These are phyloP conservation scores for Philereme transversata DNA, from an alignment of 2,888 invertebrate genomes.

Conservation along the genomic window DNA sequence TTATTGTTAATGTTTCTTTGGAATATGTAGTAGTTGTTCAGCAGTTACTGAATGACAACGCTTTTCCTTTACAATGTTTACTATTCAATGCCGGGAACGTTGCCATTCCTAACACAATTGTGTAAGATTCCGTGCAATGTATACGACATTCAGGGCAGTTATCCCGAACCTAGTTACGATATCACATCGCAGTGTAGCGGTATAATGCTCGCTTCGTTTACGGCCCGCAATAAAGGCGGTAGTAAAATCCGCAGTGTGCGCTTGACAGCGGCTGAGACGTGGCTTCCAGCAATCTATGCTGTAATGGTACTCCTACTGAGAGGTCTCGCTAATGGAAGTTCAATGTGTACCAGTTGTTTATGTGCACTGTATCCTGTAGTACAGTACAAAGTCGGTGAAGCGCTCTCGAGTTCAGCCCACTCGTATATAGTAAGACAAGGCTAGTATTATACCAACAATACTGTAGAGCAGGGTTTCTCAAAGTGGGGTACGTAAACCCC, in stretches of 20 bases:
- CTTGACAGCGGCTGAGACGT: constrained; percentile 5
- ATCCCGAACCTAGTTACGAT: background rate
- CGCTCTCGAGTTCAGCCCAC: background rate
- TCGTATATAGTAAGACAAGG: too few relatives aligned
- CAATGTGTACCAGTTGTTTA: constrained; percentile 11
- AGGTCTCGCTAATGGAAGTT: constrained; percentile 21
- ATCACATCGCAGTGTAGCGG: constrained; percentile 13
- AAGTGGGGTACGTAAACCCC: too few relatives aligned
- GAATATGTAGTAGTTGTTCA: background rate
- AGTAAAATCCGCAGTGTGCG: constrained; percentile 21
- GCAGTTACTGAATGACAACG: constrained; percentile 8
- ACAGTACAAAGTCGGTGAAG: background rate
- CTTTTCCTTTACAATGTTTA: constrained; percentile 4
- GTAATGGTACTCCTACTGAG: background rate
- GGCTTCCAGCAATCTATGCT: background rate
- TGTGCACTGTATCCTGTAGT: background rate
- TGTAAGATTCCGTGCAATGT: constrained; percentile 20
- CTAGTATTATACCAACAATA: too few relatives aligned
- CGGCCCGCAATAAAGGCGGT: constrained; percentile 21
- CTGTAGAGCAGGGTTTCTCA: too few relatives aligned
- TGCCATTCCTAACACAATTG: constrained; percentile 19
- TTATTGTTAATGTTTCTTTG: too few relatives aligned
- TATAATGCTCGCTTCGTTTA: constrained; percentile 22
- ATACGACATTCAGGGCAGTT: constrained; percentile 22
- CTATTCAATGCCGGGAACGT: constrained; percentile 16